Evolutionary conservation across 2,113 vertebrate species (phyloP), one percentile per base, ranked within the genome.

Genomic region (Nesoenas mayeri): DNA sequence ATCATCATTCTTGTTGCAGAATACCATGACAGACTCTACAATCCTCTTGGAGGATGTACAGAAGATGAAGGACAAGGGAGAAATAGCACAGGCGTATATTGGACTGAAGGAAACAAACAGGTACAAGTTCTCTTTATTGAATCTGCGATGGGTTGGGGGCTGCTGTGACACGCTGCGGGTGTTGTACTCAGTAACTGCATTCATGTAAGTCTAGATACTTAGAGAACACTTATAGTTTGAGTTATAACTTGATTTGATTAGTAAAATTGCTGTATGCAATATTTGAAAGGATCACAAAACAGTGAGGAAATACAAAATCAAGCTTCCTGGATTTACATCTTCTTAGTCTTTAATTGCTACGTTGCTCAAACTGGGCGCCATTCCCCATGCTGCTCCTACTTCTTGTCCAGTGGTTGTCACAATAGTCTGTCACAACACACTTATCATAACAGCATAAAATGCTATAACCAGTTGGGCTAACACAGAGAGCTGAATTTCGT

Each of bases 71-170:
- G 99, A 99, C 81, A 98, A 98, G 87, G 99, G 99, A 51, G 99
- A 99, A 98, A 98, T 99, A 96, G 99, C 99, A 61, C 99, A 99
- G 97, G 99, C 99, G 0, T 99, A 99, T 95, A 97, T 99, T 54
- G 98, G 99, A n/a, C 98, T 99, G 96, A 99, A 99, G 97, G 99
- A 99, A 94, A 99, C 99, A 42, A 99, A 99, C 98, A 99, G 99
- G 98, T 98, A 98, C 71, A 71, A 83, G n/a, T 64, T 88, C 62
- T 83, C 36, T 66, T 70, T 48, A 21, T 93, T 82, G 75, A 47
- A 42, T 79, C 20, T 84, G 11, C 6, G 20, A 11, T 73, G 47
- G 17, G 5, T 1, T 79, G 77, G n/a, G 50, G 19, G 67, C 44
- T 71, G 57, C 57, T 72, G 69, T 91, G 56, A 19, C 21, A 25